Base-by-base conservation (phyloP, 2,888 invertebrate genomes). In the Lordiphosa fenestrarum region DNA sequence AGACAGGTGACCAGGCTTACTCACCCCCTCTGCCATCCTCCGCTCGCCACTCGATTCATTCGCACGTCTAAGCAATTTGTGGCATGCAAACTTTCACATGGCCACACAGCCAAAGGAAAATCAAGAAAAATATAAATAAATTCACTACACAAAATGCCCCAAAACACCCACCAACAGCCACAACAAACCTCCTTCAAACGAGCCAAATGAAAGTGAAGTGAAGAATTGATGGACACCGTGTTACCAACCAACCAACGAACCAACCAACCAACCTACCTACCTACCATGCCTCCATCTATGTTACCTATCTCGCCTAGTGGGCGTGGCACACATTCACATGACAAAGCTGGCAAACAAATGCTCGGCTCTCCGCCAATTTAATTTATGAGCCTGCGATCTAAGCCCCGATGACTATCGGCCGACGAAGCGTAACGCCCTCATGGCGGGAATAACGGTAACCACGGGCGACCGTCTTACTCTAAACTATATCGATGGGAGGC, bases 161-260 rank as follows among this genome's bases (percentile, higher is more conserved):
- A 66, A 66, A 72, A 75, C 82, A 78, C 82, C 84, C 82, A 84
- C 78, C 48, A 67, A 60, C 52, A 15, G 39, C 33, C 37, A 23
- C 48, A n/a, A 36, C 37, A 49, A n/a, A 15, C 36, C 60, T 52
- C 46, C 46, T 41, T 38, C 46, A 30, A 51, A 23, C 50, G 12
- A 61, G 60, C 52, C 62, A 68, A 83, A 85, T 70, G 85, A 85
- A 85, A 85, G 87, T 85, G 78, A 85, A 84, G 86, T 86, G 85
- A 85, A 74, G 87, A 85, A 85, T 85, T 85, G 85, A 86, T 72
- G 73, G 84, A 87, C 86, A 74, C 62, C 53, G 67, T 66, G 67
- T 66, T 57, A 69, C 59, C 69, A 30, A 30, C 3, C 30, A 30
- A 10, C 52, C 35, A 30, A 15, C n/a, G n/a, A n/a, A n/a, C n/a